These are phyloP conservation scores for Synergus japonicus DNA, from an alignment of 2,888 invertebrate genomes.

Conservation along the genomic window DNA sequence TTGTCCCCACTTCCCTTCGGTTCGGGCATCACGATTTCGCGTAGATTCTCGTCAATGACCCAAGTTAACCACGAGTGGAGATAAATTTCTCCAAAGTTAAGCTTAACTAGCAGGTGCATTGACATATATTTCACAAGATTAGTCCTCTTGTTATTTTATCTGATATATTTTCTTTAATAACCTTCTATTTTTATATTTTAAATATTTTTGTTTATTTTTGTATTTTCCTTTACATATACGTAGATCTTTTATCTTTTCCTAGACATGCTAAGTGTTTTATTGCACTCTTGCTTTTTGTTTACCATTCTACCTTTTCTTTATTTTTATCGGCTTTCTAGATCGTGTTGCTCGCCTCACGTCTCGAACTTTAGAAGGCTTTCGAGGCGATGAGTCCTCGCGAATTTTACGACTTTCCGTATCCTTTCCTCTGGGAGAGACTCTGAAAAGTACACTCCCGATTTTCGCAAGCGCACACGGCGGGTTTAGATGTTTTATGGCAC, in stretches of 20 bases:
- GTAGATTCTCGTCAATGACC: slow-evolving; percentile 51
- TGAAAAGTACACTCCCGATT: slow-evolving; percentile 32
- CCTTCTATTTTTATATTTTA: too few relatives aligned
- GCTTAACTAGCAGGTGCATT: slow-evolving; percentile 55
- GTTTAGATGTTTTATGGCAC: slow-evolving; percentile 52
- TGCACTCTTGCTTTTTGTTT: background rate
- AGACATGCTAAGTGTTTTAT: background rate
- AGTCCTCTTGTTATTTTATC: background rate
- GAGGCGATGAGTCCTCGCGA: slow-evolving; percentile 52
- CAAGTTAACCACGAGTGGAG: slow-evolving; percentile 49
- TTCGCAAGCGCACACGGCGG: slow-evolving; percentile 41
- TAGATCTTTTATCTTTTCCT: slow-evolving; percentile 48
- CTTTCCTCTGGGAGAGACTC: slow-evolving; percentile 46
- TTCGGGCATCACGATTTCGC: slow-evolving; percentile 47
- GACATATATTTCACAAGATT: slow-evolving; percentile 58
- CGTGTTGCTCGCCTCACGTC: background rate
- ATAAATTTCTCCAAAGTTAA: slow-evolving; percentile 55
- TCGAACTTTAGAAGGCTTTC: slow-evolving; percentile 49
- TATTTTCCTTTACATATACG: too few relatives aligned
- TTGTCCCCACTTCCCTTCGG: slow-evolving; percentile 65
- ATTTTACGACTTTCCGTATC: slow-evolving; percentile 57
- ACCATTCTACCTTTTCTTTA: background rate
- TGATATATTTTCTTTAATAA: background rate
- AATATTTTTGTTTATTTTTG: too few relatives aligned
- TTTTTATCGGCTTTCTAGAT: background rate